Evolutionary conservation across 2,888 invertebrate species (phyloP).

Genomic region (Penaeus monodon): DNA sequence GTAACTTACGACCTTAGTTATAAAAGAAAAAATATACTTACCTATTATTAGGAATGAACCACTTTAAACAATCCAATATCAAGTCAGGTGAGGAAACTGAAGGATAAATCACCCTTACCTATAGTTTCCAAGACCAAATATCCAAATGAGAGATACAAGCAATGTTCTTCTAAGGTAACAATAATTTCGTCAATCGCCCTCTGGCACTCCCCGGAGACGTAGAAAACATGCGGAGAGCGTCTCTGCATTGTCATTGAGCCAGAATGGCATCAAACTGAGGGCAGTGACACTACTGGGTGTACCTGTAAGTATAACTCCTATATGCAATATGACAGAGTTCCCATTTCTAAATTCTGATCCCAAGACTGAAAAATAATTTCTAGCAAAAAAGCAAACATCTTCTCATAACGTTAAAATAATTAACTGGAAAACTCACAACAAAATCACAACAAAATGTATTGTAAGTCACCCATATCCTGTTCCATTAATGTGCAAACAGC

Average conservation of each 20-base stretch:
- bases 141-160: conserved; percentile 68
- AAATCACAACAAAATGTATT: too few relatives aligned
- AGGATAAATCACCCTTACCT: conserved; percentile 38
- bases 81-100: too few relatives aligned
- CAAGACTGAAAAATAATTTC: neutral
- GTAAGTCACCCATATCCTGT: too few relatives aligned
- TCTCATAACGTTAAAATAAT: too few relatives aligned
- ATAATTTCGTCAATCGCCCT: conserved; percentile 70
- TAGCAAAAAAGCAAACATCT: neutral
- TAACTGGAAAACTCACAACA: too few relatives aligned
- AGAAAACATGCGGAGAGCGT: conserved; percentile 79
- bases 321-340: neutral
- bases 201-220: conserved; percentile 75
- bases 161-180: conserved; percentile 74
- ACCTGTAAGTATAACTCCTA: conserved; percentile 66
- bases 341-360: neutral
- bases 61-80: too few relatives aligned
- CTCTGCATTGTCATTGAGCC: conserved; percentile 80
- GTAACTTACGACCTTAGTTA: too few relatives aligned
- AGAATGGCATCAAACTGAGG: conserved; percentile 83
- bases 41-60: too few relatives aligned
- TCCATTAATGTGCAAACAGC: neutral
- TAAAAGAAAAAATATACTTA: too few relatives aligned
- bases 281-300: conserved; percentile 76
- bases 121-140: conserved; percentile 56